Conservation (phyloP, 2,888 invertebrate genomes). For the Lasioglossum pauxillum region DNA sequence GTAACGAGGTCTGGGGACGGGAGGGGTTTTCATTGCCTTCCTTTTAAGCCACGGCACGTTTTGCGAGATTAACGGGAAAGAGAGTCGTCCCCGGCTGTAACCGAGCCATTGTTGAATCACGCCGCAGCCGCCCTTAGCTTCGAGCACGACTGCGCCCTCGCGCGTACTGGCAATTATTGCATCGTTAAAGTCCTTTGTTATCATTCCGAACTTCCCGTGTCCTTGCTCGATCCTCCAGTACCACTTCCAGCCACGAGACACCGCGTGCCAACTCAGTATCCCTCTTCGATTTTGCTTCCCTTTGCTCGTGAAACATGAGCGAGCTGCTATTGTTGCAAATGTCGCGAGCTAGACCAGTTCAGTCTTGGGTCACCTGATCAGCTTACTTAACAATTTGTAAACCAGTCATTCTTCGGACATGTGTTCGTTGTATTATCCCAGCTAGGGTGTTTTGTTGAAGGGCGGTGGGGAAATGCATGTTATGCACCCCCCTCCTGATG, state of each 20-base stretch:
- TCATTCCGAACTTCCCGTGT: constrained; percentile 17
- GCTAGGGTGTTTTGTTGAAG: too few relatives aligned
- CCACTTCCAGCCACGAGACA: neutral
- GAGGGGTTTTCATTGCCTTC: constrained; percentile 42
- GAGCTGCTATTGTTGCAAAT: too few relatives aligned
- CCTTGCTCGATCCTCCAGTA: neutral
- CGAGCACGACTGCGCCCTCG: constrained; percentile 39
- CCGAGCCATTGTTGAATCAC: constrained; percentile 62
- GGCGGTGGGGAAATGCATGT: too few relatives aligned
- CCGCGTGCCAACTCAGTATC: neutral
- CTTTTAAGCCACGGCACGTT: constrained; percentile 63
- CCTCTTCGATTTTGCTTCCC: neutral
- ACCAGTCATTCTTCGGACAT: too few relatives aligned
- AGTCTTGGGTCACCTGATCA: too few relatives aligned
- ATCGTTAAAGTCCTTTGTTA: constrained; percentile 59
- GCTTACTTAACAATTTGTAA: too few relatives aligned
- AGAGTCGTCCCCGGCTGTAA: constrained; percentile 40
- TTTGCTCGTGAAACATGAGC: too few relatives aligned
- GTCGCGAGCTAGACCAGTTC: too few relatives aligned
- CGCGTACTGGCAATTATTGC: constrained; percentile 63
- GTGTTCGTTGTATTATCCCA: too few relatives aligned
- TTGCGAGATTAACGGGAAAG: constrained; percentile 63
- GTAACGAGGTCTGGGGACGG: constrained; percentile 36
- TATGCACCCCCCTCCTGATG: too few relatives aligned
- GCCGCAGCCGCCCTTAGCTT: constrained; percentile 48